Percentiles rank a stretch among this genome's conserved stretches.
phyloP scores from a whole-genome alignment of 2,113 vertebrate genomes.

The Alligator sinensis region DNA sequence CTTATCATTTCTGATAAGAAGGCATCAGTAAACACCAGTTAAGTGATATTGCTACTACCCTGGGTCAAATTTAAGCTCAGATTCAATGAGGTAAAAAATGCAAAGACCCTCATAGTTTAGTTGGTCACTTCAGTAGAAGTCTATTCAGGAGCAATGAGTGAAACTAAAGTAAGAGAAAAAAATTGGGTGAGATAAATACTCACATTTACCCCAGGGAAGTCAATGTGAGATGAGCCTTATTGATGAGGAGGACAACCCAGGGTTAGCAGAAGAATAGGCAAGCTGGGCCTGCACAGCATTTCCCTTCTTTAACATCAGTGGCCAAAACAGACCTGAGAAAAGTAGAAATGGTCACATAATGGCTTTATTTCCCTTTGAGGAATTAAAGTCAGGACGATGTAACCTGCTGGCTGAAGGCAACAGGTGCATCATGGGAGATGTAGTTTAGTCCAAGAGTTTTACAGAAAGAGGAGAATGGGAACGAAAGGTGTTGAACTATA shows the following conservation, averaged over 20 bases:
- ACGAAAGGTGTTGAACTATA: neutral
- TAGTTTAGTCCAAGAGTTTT: neutral
- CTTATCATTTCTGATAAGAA: neutral
- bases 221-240: neutral
- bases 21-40: neutral
- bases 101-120: neutral
- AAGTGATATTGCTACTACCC: neutral
- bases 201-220: too few relatives aligned
- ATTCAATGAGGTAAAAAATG: neutral
- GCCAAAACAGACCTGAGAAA: neutral
- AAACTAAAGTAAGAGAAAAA: neutral
- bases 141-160: neutral
- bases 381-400: neutral
- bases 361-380: neutral
- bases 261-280: neutral
- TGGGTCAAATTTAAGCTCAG: neutral
- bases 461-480: neutral
- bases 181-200: too few relatives aligned
- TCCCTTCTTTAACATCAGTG: neutral
- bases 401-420: neutral
- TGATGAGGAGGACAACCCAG: neutral
- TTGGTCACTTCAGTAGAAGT: neutral
- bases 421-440: neutral
- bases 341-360: neutral
- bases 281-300: neutral